Percentiles rank a stretch among this genome's conserved stretches.
Conservation (phyloP, 2,888 invertebrate genomes). For the Sphecodes monilicornis region DNA sequence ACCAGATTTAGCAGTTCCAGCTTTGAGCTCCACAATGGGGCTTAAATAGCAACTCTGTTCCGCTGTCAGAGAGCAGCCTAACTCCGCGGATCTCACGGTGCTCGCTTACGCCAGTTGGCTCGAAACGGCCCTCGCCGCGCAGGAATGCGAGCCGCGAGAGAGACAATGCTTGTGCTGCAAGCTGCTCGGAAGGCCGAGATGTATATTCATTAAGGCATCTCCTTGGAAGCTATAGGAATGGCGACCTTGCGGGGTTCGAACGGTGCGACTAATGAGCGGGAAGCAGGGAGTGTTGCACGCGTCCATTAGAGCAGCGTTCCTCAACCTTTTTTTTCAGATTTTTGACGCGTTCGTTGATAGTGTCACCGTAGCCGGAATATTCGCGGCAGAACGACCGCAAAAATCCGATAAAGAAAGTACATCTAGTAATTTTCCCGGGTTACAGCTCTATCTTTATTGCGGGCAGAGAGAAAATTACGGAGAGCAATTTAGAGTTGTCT, state of each 20-base stretch:
- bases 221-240: constrained; percentile 54
- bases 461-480: no score
- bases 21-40: not conserved
- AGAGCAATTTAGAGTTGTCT: no score
- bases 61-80: not conserved
- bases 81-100: not conserved
- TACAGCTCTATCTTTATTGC: no score
- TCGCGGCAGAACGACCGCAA: no score
- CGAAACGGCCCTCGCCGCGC: not conserved
- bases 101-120: constrained; percentile 15
- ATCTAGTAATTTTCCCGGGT: no score
- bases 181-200: constrained; percentile 40
- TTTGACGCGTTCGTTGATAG: no score
- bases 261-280: constrained; percentile 45
- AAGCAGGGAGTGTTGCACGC: constrained; percentile 15
- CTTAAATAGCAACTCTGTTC: not conserved
- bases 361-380: no score
- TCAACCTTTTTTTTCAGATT: not conserved
- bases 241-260: constrained; percentile 47
- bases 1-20: not conserved
- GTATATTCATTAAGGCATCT: constrained; percentile 54
- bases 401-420: no score
- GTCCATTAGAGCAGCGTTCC: constrained; percentile 11
- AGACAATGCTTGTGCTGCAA: constrained; percentile 52
- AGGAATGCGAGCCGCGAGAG: constrained; percentile 33